Evolutionary conservation across 2,113 vertebrate genomes (phyloP).

Genomic region (Microcebus lehilahytsara): DNA sequence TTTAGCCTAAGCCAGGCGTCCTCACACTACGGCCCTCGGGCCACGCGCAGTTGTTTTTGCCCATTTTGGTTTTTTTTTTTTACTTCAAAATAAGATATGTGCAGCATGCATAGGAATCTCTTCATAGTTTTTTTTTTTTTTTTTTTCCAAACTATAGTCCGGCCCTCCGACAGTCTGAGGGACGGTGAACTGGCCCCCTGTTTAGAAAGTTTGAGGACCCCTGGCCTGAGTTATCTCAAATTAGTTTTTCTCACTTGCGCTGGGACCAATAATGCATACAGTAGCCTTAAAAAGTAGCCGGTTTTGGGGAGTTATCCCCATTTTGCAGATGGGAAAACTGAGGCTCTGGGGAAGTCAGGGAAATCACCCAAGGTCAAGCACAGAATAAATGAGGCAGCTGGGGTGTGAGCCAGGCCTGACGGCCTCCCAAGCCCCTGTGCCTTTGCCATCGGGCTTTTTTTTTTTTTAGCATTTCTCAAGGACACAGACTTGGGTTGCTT

Average conservation of each 20-base stretch:
- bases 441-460: no score
- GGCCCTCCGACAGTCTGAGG: no score
- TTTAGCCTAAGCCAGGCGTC: not conserved
- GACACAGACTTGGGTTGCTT: slow-evolving; percentile 51
- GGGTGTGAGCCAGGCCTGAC: not conserved
- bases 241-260: not conserved
- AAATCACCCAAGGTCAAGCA: not conserved
- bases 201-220: no score
- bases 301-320: not conserved
- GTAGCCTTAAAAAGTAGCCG: not conserved
- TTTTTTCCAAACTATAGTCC: no score
- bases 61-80: no score
- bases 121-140: no score
- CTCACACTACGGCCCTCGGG: no score
- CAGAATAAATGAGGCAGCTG: not conserved
- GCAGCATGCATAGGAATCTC: no score
- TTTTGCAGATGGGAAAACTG: slow-evolving; percentile 4
- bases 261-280: not conserved
- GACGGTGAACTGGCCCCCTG: no score
- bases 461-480: slow-evolving; percentile 42
- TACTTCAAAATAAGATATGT: no score
- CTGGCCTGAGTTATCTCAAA: not conserved
- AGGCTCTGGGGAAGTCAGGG: not conserved
- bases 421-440: not conserved
- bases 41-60: no score